Conservation (phyloP, 2,113 vertebrate species). For the Toxostoma redivivum region DNA sequence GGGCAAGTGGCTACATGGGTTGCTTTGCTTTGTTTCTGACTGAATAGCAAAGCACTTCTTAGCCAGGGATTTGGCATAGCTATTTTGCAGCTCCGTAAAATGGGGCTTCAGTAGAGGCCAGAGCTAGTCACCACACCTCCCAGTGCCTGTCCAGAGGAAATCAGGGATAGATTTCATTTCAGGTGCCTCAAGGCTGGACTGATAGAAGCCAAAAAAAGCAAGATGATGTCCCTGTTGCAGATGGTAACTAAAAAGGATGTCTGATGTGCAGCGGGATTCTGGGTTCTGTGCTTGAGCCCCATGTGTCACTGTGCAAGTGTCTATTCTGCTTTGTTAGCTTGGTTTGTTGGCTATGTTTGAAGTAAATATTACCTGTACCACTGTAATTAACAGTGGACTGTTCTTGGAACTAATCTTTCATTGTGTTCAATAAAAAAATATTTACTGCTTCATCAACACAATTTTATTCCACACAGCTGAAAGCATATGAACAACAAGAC, state of each 20-base stretch:
- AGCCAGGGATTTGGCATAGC: neutral
- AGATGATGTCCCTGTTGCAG: neutral
- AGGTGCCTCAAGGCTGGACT: neutral
- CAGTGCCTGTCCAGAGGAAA: neutral
- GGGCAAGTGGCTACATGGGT: neutral
- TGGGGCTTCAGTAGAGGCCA: neutral
- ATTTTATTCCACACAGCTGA: neutral
- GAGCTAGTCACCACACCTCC: neutral
- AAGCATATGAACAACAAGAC: neutral
- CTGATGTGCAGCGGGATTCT: neutral
- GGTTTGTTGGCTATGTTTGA: neutral
- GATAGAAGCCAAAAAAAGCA: neutral
- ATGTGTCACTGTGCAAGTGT: neutral
- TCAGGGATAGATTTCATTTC: neutral
- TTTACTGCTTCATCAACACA: conserved; percentile 1
- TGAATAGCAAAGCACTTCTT: neutral
- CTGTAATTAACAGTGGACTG: neutral
- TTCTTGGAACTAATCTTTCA: neutral
- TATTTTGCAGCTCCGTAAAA: rapidly evolving
- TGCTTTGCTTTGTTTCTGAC: neutral
- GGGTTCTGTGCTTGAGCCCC: neutral
- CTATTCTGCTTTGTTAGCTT: neutral
- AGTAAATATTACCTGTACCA: neutral
- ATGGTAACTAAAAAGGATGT: neutral
- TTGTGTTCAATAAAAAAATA: neutral